Conservation (phyloP, 2,113 vertebrate species). For the Ceyx cyanopectus region DNA sequence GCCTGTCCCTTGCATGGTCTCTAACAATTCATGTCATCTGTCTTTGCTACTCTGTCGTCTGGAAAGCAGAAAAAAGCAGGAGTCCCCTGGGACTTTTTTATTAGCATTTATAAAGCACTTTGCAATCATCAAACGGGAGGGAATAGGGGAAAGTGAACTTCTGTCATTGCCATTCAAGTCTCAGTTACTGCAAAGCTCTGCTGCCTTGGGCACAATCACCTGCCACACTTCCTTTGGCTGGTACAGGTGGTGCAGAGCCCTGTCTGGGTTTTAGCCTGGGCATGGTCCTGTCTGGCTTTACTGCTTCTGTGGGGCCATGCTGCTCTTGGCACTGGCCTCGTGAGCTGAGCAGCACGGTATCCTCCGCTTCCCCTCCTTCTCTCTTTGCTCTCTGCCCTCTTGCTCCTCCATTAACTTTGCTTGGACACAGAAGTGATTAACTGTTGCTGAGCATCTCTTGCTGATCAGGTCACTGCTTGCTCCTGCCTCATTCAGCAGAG, state of each 20-base stretch:
- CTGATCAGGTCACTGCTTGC: background rate
- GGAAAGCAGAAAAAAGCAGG: background rate
- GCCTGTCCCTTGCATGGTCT: background rate
- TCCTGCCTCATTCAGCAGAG: background rate
- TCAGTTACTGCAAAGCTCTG: background rate
- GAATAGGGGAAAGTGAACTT: background rate
- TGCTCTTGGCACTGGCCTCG: background rate
- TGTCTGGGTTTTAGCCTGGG: background rate
- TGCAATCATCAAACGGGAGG: background rate
- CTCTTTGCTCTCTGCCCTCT: background rate
- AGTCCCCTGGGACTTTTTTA: background rate
- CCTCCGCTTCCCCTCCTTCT: background rate
- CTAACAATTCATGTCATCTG: background rate
- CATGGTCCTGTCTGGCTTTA: background rate
- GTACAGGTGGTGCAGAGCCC: background rate
- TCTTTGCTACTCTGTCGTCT: background rate
- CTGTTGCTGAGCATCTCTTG: background rate
- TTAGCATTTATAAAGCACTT: conserved; percentile 31
- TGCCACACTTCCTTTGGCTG: background rate
- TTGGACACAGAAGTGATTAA: background rate
- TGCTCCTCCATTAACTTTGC: background rate
- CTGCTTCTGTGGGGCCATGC: background rate
- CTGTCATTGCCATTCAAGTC: background rate
- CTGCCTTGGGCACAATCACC: background rate
- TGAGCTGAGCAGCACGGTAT: accelerated